Evolutionary conservation across 2,888 invertebrate genomes (phyloP), one percentile per base, ranked within the genome.

Genomic region (Leptothorax acervorum): DNA sequence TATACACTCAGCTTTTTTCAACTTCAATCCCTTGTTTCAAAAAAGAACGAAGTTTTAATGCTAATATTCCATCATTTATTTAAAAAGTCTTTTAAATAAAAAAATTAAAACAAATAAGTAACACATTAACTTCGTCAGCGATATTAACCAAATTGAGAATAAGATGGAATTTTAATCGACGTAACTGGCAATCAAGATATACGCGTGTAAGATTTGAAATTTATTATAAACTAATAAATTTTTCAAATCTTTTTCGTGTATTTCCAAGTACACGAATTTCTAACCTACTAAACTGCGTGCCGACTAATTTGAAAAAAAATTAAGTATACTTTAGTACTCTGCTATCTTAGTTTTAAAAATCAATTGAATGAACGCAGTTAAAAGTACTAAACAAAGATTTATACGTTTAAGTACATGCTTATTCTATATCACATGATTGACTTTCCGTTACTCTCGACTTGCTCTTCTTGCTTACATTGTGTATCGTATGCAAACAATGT

Each of bases 391-490:
- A 70, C 15, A n/a, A 70, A 55, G 60, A 75, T 35, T 15, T 23
- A 35, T 74, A 65, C 57, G 23, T 82, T 48, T 84, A 62, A 55
- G 71, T 75, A 63, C 57, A 78, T 57, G 39, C 82, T 89, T 89
- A 89, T 81, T 75, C 86, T 89, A 89, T 86, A 89, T 89, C 89
- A 89, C 90, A 89, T 85, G 48, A 23, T 81, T 62, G 79, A 81
- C 73, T 73, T 73, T 73, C 73, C 48, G 18, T 84, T 51, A 48
- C 74, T 74, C 78, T 86, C 78, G 42, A 65, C 35, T 42, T 31
- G 15, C 12, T 28, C n/a, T 23, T 35, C 31, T 74, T 11, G 31
- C 42, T 55, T 11, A 18, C 35, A 8, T 39, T 55, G n/a, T 28
- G 28, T 65, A 39, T 79, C 42, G 3, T 39, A 0, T 79, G 12